Conservation (phyloP, 2,113 vertebrate genomes). For the Nicator chloris region DNA sequence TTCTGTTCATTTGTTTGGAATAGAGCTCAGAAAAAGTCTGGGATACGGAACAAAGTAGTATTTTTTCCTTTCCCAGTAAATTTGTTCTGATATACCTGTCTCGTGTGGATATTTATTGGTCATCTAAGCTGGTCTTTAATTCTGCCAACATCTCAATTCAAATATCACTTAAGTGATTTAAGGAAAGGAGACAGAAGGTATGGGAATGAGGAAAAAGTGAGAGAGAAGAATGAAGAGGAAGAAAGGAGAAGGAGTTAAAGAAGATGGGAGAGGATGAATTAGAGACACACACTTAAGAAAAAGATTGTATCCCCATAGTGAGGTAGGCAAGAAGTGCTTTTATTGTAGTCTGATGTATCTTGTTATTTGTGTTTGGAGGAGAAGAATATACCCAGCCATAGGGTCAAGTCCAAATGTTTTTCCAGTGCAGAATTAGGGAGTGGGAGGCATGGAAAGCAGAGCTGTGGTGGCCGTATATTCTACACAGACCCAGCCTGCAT, state of each 20-base stretch:
- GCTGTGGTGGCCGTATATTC: background rate
- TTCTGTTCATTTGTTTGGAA: background rate
- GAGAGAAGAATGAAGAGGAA: background rate
- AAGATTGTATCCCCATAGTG: background rate
- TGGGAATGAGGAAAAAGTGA: background rate
- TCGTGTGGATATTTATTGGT: background rate
- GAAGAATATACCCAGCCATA: background rate
- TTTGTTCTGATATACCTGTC: background rate
- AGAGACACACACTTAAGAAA: background rate
- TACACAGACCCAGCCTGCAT: background rate
- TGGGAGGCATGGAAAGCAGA: background rate
- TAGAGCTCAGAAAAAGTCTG: background rate
- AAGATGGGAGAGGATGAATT: background rate
- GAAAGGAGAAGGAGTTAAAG: background rate
- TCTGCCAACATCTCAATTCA: background rate
- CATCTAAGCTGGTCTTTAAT: background rate
- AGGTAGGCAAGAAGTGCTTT: background rate
- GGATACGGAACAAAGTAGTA: background rate
- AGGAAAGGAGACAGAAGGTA: background rate
- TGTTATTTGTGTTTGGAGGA: background rate
- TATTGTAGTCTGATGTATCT: background rate
- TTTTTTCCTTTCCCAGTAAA: background rate
- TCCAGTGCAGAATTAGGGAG: background rate
- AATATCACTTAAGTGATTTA: background rate
- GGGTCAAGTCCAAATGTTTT: background rate